Evolutionary conservation across 2,888 invertebrate genomes (phyloP).

Genomic region (Dinocampus coccinellae): DNA sequence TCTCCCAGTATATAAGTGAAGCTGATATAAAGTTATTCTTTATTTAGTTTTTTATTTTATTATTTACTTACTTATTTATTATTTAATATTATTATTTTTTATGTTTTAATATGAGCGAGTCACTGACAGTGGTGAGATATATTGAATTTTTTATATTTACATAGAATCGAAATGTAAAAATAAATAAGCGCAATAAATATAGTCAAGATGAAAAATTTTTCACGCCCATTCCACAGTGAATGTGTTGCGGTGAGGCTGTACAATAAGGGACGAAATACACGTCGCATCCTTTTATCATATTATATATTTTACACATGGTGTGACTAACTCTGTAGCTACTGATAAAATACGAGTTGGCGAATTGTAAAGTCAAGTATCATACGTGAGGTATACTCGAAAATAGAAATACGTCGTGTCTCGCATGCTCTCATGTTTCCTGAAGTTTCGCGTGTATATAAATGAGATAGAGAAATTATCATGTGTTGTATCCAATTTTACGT

Average conservation of each 20-base stretch:
- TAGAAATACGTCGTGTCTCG: constrained; percentile 21
- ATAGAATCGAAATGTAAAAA: neutral
- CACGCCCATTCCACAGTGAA: no score
- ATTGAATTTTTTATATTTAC: neutral
- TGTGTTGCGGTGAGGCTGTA: neutral
- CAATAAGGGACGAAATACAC: constrained; percentile 25
- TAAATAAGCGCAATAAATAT: neutral
- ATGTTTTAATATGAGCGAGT: no score
- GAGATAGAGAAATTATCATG: neutral
- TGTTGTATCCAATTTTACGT: neutral
- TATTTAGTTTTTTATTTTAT: no score
- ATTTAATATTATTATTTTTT: neutral
- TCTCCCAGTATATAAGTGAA: neutral
- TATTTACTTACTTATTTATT: neutral
- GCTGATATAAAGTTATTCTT: no score
- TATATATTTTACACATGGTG: neutral
- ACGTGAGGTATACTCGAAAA: constrained; percentile 20
- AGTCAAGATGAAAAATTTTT: no score
- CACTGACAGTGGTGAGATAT: no score
- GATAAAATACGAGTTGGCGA: constrained; percentile 35
- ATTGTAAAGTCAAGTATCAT: constrained; percentile 34
- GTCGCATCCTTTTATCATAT: constrained; percentile 14
- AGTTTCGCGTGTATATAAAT: neutral
- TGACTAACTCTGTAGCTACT: neutral
- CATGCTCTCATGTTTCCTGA: constrained; percentile 9